These are phyloP conservation scores for Hipparchia sbordonii DNA, from an alignment of 2,888 invertebrate species.

Conservation along the genomic window DNA sequence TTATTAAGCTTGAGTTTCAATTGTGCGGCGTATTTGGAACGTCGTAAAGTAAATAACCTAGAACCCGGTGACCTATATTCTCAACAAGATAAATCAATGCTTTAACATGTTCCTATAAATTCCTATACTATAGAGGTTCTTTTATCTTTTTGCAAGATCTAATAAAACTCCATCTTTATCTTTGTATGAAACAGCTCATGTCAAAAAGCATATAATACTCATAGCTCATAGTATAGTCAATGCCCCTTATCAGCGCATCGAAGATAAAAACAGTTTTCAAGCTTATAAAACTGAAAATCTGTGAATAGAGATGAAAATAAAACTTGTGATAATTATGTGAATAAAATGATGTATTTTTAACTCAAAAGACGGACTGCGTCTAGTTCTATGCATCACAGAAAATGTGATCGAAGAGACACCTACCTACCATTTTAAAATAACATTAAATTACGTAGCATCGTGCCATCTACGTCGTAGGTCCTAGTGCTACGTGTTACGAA, in stretches of 20 bases:
- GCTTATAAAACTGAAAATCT: background rate
- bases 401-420: no score
- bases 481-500: conserved; percentile 1
- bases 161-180: no score
- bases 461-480: background rate
- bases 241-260: no score
- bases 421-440: background rate
- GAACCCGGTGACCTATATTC: conserved; percentile 24
- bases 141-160: background rate
- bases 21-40: conserved; percentile 8
- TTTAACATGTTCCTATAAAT: background rate
- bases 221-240: no score
- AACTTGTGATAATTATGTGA: no score
- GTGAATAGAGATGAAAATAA: no score
- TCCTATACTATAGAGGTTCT: background rate
- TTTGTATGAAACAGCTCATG: no score
- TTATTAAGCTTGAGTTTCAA: conserved; percentile 9
- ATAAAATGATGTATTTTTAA: no score
- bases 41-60: background rate
- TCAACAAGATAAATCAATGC: conserved; percentile 9
- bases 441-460: background rate
- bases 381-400: no score
- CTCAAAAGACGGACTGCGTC: no score
- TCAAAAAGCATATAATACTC: no score
- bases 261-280: no score